Percentiles rank a stretch among this genome's conserved stretches.
Evolutionary conservation across 1,140 invertebrate species (phyloP).

Genomic region (Stratiolaelaps scimitus): DNA sequence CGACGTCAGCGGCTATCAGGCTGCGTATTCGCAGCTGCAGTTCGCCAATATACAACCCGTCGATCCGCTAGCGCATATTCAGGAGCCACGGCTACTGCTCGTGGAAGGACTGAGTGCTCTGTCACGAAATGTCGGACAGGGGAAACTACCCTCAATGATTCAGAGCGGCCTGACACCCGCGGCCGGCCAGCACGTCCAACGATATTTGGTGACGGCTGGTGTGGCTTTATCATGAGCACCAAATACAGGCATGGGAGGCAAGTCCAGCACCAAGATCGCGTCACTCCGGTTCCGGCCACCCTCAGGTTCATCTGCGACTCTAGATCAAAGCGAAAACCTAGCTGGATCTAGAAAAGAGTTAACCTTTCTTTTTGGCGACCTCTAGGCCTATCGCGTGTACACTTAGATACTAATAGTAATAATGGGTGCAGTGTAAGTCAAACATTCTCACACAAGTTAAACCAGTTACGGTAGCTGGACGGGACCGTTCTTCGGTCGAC

Average conservation of each 20-base stretch:
- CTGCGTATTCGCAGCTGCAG: slow-evolving; percentile 69
- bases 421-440: no score
- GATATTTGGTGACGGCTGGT: not conserved
- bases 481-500: no score
- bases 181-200: slow-evolving; percentile 1
- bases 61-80: slow-evolving; percentile 49
- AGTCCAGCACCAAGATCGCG: not conserved
- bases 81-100: not conserved
- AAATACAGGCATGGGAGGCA: not conserved
- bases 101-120: slow-evolving; percentile 7
- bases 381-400: no score
- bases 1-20: slow-evolving; percentile 71
- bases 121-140: not conserved
- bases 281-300: no score
- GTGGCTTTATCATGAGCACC: not conserved
- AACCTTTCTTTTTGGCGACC: no score
- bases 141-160: not conserved
- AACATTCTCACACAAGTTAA: no score
- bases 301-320: no score
- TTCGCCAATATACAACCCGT: slow-evolving; percentile 60
- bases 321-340: no score
- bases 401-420: no score
- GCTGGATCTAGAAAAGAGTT: no score
- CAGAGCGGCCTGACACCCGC: not conserved
- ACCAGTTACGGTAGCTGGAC: no score